Evolutionary conservation across 2,113 vertebrate species (phyloP).

Genomic region (Odontesthes bonariensis): DNA sequence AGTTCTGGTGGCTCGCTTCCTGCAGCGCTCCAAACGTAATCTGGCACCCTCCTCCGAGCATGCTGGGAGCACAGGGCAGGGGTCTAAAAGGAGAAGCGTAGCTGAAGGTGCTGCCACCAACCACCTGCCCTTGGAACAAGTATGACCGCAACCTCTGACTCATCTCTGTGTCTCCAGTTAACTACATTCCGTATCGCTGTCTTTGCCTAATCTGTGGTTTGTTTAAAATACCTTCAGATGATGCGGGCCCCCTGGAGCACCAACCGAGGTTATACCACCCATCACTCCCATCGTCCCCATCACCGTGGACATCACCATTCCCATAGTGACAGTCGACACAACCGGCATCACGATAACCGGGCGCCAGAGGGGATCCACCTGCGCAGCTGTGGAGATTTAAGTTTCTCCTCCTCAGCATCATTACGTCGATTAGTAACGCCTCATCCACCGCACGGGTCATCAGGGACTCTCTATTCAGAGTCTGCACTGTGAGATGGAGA

Average conservation of each 20-base stretch:
- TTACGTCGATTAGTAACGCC: conserved; percentile 83
- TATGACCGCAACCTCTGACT: conserved; percentile 39
- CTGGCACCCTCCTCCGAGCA: conserved; percentile 76
- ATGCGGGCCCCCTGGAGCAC: conserved; percentile 79
- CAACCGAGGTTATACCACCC: conserved; percentile 70
- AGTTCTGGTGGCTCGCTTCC: conserved; percentile 90
- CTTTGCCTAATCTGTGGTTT: background rate
- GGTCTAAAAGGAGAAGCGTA: conserved; percentile 82
- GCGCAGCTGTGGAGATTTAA: conserved; percentile 95
- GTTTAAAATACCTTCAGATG: conserved; percentile 76
- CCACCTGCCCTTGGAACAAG: conserved; percentile 80
- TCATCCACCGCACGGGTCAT: conserved; percentile 85
- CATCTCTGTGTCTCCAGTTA: background rate
- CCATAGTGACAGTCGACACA: conserved; percentile 83
- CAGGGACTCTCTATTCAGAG: conserved; percentile 88
- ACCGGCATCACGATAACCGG: conserved; percentile 65
- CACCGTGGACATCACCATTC: conserved; percentile 82
- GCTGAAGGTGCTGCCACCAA: conserved; percentile 59
- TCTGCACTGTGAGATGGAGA: conserved; percentile 81
- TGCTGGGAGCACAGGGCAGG: conserved; percentile 78
- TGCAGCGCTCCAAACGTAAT: conserved; percentile 92
- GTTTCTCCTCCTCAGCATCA: conserved; percentile 87
- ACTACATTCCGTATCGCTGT: background rate
- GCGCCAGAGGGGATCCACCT: conserved; percentile 89
- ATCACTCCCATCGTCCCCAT: conserved; percentile 68